Evolutionary conservation across 2,113 vertebrate genomes (phyloP).

Genomic region (Elephantulus edwardii): DNA sequence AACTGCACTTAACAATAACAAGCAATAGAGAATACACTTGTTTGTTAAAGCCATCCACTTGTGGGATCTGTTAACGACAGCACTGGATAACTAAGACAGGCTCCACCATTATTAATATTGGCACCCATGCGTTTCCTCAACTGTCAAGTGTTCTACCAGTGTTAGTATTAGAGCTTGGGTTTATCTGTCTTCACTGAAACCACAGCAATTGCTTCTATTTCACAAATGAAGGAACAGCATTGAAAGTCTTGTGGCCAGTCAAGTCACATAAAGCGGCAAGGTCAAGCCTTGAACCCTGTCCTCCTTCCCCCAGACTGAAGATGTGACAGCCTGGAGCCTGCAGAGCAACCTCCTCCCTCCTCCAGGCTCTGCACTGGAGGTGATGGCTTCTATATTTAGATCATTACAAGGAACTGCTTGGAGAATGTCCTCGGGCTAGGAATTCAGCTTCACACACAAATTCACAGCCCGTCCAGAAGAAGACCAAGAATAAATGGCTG

Average conservation of each 20-base stretch:
- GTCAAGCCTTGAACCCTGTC: background rate
- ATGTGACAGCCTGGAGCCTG: background rate
- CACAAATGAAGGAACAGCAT: slow-evolving; percentile 1
- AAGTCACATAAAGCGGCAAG: background rate
- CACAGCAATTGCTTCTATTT: slow-evolving; percentile 36
- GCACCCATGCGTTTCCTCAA: too few species aligned
- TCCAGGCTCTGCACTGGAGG: background rate
- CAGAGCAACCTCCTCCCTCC: background rate
- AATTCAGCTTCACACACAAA: slow-evolving; percentile 56
- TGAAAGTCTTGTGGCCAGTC: background rate
- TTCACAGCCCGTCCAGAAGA: slow-evolving; percentile 14
- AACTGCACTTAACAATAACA: too few species aligned
- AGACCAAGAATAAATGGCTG: slow-evolving; percentile 38
- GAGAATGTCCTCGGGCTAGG: slow-evolving; percentile 68
- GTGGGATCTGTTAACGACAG: too few species aligned
- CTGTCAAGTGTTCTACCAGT: too few species aligned
- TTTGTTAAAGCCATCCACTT: too few species aligned
- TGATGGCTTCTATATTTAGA: slow-evolving; percentile 73
- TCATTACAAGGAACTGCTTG: slow-evolving; percentile 55
- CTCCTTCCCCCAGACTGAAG: background rate
- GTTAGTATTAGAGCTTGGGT: too few species aligned
- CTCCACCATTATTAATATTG: too few species aligned
- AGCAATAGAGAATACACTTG: too few species aligned
- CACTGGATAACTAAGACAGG: too few species aligned
- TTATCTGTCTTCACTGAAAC: background rate